Conservation (phyloP, 2,888 invertebrate species). For the Tenthredo distinguenda region DNA sequence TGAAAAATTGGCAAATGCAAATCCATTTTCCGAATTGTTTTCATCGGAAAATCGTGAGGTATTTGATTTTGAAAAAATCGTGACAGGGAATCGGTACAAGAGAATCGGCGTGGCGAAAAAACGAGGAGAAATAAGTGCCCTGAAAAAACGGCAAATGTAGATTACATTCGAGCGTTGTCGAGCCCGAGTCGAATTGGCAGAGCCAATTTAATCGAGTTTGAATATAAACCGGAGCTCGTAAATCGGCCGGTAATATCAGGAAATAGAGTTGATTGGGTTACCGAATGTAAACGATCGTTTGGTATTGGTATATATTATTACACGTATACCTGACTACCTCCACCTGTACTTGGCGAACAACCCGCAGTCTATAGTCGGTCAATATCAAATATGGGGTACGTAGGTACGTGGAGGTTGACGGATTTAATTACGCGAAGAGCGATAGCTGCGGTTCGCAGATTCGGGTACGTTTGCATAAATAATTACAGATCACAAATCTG, state of each 20-base stretch:
- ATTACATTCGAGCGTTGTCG: background rate
- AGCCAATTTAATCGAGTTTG: constrained; percentile 18
- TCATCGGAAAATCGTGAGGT: background rate
- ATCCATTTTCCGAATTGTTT: too few relatives aligned
- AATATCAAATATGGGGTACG: background rate
- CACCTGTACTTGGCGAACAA: background rate
- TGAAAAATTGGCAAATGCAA: too few relatives aligned
- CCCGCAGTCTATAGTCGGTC: background rate
- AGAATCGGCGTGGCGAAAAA: background rate
- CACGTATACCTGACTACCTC: background rate
- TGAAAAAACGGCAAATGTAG: background rate
- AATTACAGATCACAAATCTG: too few relatives aligned
- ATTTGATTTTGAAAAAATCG: background rate
- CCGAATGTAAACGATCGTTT: background rate
- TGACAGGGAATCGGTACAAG: background rate
- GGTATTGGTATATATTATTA: constrained; percentile 3
- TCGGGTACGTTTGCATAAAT: too few relatives aligned
- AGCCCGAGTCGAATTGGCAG: background rate
- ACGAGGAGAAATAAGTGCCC: background rate
- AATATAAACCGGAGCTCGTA: constrained; percentile 4
- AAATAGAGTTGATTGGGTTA: constrained; percentile 44
- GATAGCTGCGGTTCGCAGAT: background rate
- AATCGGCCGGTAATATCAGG: constrained; percentile 33
- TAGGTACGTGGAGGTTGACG: background rate
- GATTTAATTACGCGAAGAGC: background rate